These are phyloP conservation scores for Tamandua tetradactyla DNA, from an alignment of 2,797 vertebrate genomes.

Conservation along the genomic window DNA sequence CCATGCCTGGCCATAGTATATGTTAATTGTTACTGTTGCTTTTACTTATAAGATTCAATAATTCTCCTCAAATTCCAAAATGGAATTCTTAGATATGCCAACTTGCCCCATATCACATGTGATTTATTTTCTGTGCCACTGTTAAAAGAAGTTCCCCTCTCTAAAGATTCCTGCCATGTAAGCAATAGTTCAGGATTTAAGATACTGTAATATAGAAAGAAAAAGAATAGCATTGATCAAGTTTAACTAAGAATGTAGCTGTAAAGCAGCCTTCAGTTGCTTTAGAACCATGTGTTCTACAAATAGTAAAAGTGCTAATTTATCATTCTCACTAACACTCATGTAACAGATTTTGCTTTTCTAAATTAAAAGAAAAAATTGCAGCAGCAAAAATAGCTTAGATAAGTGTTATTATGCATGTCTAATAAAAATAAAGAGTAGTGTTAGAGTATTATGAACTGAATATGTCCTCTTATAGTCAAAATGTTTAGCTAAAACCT, in stretches of 20 bases:
- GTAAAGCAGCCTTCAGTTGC: slow-evolving; percentile 49
- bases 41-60: neutral
- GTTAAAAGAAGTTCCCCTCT: neutral
- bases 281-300: slow-evolving; percentile 32
- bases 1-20: neutral
- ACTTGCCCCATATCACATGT: neutral
- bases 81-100: slow-evolving; percentile 17
- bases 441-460: neutral
- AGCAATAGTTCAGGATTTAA: slow-evolving; percentile 23
- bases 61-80: slow-evolving; percentile 39
- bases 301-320: slow-evolving; percentile 63
- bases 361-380: slow-evolving; percentile 65
- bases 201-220: neutral
- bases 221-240: neutral
- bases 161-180: slow-evolving; percentile 8
- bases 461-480: slow-evolving; percentile 34
- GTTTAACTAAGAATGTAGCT: neutral
- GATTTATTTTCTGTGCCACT: slow-evolving; percentile 47
- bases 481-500: slow-evolving; percentile 54
- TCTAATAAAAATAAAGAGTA: slow-evolving; percentile 46
- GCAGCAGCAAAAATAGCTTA: slow-evolving; percentile 27
- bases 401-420: slow-evolving; percentile 10
- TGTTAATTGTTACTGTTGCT: neutral
- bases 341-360: slow-evolving; percentile 58
- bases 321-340: slow-evolving; percentile 60